Evolutionary conservation across 64 coral and sea anemone genomes (phyloP).

Genomic region (Porites australiensis): DNA sequence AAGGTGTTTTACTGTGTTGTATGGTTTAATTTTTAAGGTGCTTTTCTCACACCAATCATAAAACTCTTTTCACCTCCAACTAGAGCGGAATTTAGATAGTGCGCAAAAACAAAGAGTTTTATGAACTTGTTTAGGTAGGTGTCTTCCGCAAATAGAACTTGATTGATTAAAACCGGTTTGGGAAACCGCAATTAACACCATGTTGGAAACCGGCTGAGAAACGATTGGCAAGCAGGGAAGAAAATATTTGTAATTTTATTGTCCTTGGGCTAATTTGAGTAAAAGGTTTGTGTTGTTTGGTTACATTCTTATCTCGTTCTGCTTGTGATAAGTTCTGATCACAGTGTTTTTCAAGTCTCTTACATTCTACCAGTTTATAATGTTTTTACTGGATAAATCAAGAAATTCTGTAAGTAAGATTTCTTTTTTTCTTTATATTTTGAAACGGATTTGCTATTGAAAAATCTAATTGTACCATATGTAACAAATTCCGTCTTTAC

Average conservation of each 20-base stretch:
- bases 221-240: neutral
- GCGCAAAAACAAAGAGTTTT: neutral
- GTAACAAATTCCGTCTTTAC: too few species aligned
- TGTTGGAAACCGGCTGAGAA: neutral
- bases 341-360: neutral
- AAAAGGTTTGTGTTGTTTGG: neutral
- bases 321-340: neutral
- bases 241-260: constrained; percentile 21
- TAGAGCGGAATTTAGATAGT: constrained; percentile 9
- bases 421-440: neutral
- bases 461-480: too few species aligned
- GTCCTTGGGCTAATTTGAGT: neutral
- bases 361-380: neutral
- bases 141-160: neutral
- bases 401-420: constrained; percentile 38
- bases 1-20: neutral
- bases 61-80: neutral
- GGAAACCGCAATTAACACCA: constrained; percentile 21
- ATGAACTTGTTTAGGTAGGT: neutral
- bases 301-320: neutral
- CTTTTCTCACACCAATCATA: neutral
- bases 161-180: neutral
- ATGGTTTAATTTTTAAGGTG: neutral
- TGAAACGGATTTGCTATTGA: neutral
- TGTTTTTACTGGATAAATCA: constrained; percentile 76